Evolutionary conservation across 2,113 vertebrate genomes (phyloP).

Genomic region (Spea multiplicata): DNA sequence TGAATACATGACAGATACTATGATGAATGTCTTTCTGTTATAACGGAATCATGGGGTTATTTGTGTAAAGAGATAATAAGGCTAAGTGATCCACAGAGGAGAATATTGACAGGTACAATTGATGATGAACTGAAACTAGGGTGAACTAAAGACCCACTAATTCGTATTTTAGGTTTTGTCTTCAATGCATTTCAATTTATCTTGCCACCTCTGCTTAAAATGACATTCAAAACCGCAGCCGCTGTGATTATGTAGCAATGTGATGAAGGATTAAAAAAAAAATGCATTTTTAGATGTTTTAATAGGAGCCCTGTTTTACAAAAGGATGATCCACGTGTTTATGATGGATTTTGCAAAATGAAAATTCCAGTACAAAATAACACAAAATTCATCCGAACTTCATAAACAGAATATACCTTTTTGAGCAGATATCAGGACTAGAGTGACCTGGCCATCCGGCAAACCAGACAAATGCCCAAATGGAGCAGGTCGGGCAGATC

Average conservation of each 20-base stretch:
- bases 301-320: too few species aligned
- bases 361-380: too few species aligned
- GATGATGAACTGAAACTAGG: conserved; percentile 21
- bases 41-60: conserved; percentile 35
- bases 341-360: too few species aligned
- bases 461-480: too few species aligned
- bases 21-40: conserved; percentile 37
- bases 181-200: neutral
- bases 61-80: conserved; percentile 27
- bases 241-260: neutral
- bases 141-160: neutral
- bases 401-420: too few species aligned
- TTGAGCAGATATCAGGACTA: too few species aligned
- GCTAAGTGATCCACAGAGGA: conserved; percentile 38
- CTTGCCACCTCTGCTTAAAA: conserved; percentile 20
- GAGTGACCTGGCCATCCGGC: too few species aligned
- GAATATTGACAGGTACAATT: conserved; percentile 37
- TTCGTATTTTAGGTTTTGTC: neutral
- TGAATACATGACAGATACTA: conserved; percentile 10
- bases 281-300: too few species aligned
- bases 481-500: too few species aligned
- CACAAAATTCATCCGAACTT: too few species aligned
- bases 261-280: neutral
- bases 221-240: neutral
- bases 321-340: too few species aligned